Evolutionary conservation across 2,113 vertebrate species (phyloP), one percentile per base, ranked within the genome.

Genomic region (Orycteropus afer): DNA sequence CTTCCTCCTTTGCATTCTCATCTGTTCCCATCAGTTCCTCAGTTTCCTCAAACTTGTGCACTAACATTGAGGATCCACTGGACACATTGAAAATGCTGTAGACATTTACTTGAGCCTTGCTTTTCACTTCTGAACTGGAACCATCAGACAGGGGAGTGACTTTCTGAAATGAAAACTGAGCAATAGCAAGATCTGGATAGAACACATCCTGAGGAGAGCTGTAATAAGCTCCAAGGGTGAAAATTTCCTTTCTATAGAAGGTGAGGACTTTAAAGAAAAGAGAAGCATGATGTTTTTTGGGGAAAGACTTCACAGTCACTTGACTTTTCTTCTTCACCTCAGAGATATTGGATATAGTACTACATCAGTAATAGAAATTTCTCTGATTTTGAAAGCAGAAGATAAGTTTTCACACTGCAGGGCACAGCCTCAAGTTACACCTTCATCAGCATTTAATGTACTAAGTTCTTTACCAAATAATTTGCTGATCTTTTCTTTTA

Each of bases 201-300:
- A 99, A 98, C 91, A 99, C 83, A 87, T 99, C 99, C 97, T 99
- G 99, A 12, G 97, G 98, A 88, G 94, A 98, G 91, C 97, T 99
- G 98, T 99, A 99, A 96, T 99, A 99, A 0, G 98, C 99, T 74
- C 99, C 99, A 65, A 99, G 98, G 73, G 97, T 98, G 85, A 99
- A 99, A 29, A 99, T 98, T 49, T 99, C 99, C 96, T 98, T 99
- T 78, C 99, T 98, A 97, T 99, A 99, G 97, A 99, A 99, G 0
- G 99, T 99, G 95, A 99, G 98, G 63, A 99, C 99, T 98, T 99
- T 99, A 49, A 99, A 99, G 97, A 99, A 99, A 0, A 99, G 99
- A 90, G 99, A 98, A 25, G 99, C 51, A 53, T 53, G 15, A 53
- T 53, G n/a, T n/a, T n/a, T 53, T 53, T 53, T 15, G 8, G 51